Evolutionary conservation across 2,888 invertebrate genomes (phyloP).

Genomic region (Hirtodrosophila histrioides): DNA sequence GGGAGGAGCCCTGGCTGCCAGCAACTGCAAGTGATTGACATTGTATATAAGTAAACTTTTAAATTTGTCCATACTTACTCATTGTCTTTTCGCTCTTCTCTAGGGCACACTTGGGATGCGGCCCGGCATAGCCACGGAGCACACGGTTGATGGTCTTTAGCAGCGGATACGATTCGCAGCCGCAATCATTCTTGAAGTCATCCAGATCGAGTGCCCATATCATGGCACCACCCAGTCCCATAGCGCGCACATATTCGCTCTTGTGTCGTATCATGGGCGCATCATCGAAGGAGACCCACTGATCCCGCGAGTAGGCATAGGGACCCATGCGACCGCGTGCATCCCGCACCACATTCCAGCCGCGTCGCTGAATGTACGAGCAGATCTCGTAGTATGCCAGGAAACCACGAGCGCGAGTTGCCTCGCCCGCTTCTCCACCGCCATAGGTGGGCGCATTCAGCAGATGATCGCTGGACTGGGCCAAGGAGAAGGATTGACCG

Average conservation of each 20-base stretch:
- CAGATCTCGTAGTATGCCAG: conserved; percentile 96
- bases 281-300: conserved; percentile 98
- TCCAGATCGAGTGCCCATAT: conserved; percentile 95
- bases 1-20: conserved; percentile 29
- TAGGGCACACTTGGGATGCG: conserved; percentile 87
- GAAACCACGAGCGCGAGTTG: conserved; percentile 94
- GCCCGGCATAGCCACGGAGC: conserved; percentile 88
- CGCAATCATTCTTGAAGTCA: conserved; percentile 92
- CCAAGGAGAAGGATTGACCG: conserved; percentile 93
- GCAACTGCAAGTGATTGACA: conserved; percentile 50
- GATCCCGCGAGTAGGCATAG: conserved; percentile 91
- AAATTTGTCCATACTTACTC: conserved; percentile 64
- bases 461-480: conserved; percentile 87
- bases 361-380: conserved; percentile 89
- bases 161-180: conserved; percentile 92
- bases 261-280: conserved; percentile 92
- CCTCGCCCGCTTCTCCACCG: conserved; percentile 95
- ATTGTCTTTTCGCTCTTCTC: conserved; percentile 83
- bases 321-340: conserved; percentile 93
- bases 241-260: conserved; percentile 91
- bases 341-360: conserved; percentile 92
- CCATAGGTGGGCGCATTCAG: conserved; percentile 92
- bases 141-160: conserved; percentile 92
- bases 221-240: conserved; percentile 94
- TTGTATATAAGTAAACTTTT: background rate